Percentiles rank a stretch among this genome's conserved stretches.
Conservation (phyloP, 2,797 vertebrate genomes). For the Halcyon smyrnensis region DNA sequence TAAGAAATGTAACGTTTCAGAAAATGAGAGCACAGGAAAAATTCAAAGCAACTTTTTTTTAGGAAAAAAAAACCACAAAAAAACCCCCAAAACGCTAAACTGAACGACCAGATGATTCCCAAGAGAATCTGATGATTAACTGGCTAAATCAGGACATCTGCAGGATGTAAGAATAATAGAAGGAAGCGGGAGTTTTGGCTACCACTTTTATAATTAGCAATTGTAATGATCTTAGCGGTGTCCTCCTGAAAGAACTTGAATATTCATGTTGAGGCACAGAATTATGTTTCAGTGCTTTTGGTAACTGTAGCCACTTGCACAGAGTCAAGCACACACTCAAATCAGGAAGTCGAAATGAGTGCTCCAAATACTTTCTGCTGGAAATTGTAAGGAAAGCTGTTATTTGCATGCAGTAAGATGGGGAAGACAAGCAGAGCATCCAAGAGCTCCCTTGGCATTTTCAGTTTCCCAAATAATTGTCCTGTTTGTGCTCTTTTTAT, state of each 20-base stretch:
- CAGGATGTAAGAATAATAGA: constrained; percentile 80
- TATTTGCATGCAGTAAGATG: constrained; percentile 58
- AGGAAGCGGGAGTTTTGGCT: constrained; percentile 73
- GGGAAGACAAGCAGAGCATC: neutral
- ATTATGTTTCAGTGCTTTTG: constrained; percentile 38
- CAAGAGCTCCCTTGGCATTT: constrained; percentile 28
- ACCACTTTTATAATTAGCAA: constrained; percentile 77
- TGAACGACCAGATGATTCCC: constrained; percentile 59
- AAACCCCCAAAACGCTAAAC: neutral
- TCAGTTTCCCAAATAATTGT: neutral
- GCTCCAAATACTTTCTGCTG: neutral
- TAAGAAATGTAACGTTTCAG: neutral
- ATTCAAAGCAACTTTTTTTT: neutral
- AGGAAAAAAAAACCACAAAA: neutral
- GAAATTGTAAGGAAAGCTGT: constrained; percentile 61
- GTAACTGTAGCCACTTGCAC: constrained; percentile 46
- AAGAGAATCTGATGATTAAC: constrained; percentile 64
- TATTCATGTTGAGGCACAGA: constrained; percentile 36
- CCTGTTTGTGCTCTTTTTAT: neutral
- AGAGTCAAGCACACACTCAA: constrained; percentile 54
- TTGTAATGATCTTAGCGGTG: constrained; percentile 65
- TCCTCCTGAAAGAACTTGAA: constrained; percentile 57
- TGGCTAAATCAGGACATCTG: constrained; percentile 77
- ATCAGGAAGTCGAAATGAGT: constrained; percentile 46
- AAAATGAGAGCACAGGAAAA: constrained; percentile 21